Evolutionary conservation across 2,797 vertebrate genomes (phyloP).

Genomic region (Triplophysa yarkandensis): DNA sequence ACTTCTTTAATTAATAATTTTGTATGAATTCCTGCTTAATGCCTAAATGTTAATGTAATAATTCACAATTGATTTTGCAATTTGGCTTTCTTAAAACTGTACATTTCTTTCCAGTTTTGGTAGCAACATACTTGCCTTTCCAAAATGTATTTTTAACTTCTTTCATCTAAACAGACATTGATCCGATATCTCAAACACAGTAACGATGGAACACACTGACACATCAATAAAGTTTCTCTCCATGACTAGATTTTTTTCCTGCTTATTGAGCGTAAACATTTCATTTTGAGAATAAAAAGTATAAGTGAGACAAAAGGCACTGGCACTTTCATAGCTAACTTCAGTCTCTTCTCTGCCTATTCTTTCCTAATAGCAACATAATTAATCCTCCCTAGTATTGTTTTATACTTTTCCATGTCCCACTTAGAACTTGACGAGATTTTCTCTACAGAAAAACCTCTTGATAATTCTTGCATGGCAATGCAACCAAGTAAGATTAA

Average conservation of each 20-base stretch:
- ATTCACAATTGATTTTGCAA: neutral
- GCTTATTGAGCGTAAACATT: conserved; percentile 79
- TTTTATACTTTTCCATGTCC: conserved; percentile 74
- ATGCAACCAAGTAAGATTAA: conserved; percentile 43
- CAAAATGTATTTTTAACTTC: conserved; percentile 19
- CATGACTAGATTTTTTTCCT: conserved; percentile 67
- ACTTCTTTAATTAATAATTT: too few species aligned
- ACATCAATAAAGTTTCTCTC: conserved; percentile 59
- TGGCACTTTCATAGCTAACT: conserved; percentile 74
- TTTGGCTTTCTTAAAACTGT: neutral
- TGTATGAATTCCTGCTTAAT: too few species aligned
- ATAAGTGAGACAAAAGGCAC: conserved; percentile 60
- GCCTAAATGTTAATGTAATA: neutral
- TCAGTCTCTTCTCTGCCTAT: conserved; percentile 68
- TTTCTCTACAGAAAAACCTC: conserved; percentile 61
- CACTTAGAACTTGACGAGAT: conserved; percentile 76
- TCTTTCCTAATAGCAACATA: conserved; percentile 79
- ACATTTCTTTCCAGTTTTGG: neutral
- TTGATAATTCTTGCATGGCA: conserved; percentile 41
- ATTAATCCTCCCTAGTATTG: conserved; percentile 84
- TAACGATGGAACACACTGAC: conserved; percentile 36
- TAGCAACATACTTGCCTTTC: neutral
- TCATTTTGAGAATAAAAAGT: conserved; percentile 74
- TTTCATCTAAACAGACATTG: conserved; percentile 42
- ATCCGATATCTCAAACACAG: conserved; percentile 35